Base-by-base conservation (phyloP, 2,888 invertebrate species). In the Cephus pygmeus region DNA sequence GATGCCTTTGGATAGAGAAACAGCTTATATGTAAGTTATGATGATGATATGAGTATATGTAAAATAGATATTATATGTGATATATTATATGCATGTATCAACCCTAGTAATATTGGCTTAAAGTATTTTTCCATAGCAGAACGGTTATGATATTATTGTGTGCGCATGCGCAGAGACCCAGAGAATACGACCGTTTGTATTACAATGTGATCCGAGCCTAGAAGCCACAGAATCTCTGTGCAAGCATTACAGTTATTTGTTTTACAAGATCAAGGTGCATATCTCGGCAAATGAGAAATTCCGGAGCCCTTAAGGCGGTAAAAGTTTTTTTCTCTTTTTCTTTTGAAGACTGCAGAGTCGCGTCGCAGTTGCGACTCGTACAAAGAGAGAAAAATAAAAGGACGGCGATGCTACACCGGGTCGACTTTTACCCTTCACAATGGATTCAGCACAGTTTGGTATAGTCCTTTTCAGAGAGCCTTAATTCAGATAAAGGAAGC, bases 401-500 rank as follows among this genome's bases (percentile, higher is more conserved):
- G 33, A 71, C 12, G 33, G 4, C 30, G 71, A 71, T 33, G 71
- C 33, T 34, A 71, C 15, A 31, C 30, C 74, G 15, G 35, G 23
- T 35, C 74, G 74, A 74, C 35, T 34, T 12, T 34, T 74, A 23
- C 9, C 74, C 74, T 36, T 34, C 74, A 23, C 36, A 23, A 23
- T 74, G 71, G 71, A 34, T 34, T 12, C 34, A 30, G 74, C 74
- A 74, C 74, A 12, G 56, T 56, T 56, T 23, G 9, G 56, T 56
- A 23, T 56, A 56, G 74, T 35, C 74, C 35, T 35, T 74, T 35
- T 35, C 36, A 23, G 74, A 35, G 74, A 74, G 9, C 78, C 77
- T 77, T 75, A 79, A 79, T 78, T 23, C 76, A 77, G 69, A 73
- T 77, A 35, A 81, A 78, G 79, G 79, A 79, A 80, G 79, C 76